Base-by-base conservation (phyloP, 2,888 invertebrate genomes). In the Andrena praecox region DNA sequence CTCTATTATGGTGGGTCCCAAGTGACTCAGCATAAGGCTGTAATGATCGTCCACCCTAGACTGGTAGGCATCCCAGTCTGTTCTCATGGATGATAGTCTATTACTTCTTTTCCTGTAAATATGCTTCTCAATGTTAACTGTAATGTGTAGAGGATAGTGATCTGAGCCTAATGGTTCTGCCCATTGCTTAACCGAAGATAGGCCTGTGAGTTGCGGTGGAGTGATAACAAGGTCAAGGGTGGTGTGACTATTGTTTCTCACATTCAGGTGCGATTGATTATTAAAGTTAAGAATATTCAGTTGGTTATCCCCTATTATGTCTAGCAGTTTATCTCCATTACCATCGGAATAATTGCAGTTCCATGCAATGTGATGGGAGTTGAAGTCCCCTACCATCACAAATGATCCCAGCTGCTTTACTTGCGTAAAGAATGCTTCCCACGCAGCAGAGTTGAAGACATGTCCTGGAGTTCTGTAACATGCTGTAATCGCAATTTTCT, bases 141-240 rank as follows among this genome's bases (percentile, higher is more conserved):
- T 16, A 1, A 72, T 33, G 1, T 24, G 12, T 4, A 72, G 3
- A 5, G 71, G 71, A 12, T 12, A 72, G 7, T 72, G 71, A 5
- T 72, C 71, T 1, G 71, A 52, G 1, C 63, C 33, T 0, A 62
- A 5, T 0, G 71, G 62, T 12, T 71, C 52, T 6, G 33, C 71
- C 0, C 16, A 4, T n/a, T 62, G 63, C 0, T 1, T 12, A 2
- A 52, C 31, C 0, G 50, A 27, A 0, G 10, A 20, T 16, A 33
- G 2, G 8, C 31, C 3, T 3, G 33, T 20, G 1, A 52, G 50
- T 2, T 20, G 7, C 0, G 5, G 4, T 1, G 29, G 2, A 3
- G 52, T 24, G 1, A 63, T 6, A 2, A 52, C n/a, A 0, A 72
- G 33, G n/a, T 52, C 63, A 1, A 63, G 29, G 8, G 52, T 72